Conservation (phyloP, 2,888 invertebrate genomes). For the Pinctada fucata region DNA sequence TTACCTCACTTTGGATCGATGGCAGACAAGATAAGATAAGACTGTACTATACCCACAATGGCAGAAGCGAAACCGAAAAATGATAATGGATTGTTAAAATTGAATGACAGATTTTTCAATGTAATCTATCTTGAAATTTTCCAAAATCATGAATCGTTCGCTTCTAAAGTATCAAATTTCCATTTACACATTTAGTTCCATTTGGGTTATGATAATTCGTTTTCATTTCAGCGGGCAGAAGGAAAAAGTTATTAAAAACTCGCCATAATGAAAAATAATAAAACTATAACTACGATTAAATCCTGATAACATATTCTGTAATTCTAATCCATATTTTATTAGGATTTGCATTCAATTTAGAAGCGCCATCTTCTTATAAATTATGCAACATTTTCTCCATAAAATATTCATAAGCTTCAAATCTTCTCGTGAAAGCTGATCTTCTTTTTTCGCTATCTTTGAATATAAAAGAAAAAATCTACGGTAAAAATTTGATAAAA, state of each 20-base stretch:
- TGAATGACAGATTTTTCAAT: constrained; percentile 16
- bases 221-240: no score
- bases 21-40: constrained; percentile 7
- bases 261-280: no score
- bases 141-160: no score
- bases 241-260: no score
- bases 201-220: no score
- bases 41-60: neutral
- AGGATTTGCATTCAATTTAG: no score
- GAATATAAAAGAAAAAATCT: neutral
- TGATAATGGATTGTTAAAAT: neutral
- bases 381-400: constrained; percentile 40
- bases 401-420: constrained; percentile 44
- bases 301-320: no score
- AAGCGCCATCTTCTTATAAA: constrained; percentile 1
- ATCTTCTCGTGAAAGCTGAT: neutral
- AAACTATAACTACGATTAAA: no score
- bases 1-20: constrained; percentile 37
- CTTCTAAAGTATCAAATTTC: no score
- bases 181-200: no score
- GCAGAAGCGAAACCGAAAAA: neutral
- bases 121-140: neutral
- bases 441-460: neutral
- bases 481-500: neutral
- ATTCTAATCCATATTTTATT: no score